These are phyloP conservation scores for Crossaster papposus DNA, from an alignment of 53 echinoderm and acorn worm species.

Conservation along the genomic window DNA sequence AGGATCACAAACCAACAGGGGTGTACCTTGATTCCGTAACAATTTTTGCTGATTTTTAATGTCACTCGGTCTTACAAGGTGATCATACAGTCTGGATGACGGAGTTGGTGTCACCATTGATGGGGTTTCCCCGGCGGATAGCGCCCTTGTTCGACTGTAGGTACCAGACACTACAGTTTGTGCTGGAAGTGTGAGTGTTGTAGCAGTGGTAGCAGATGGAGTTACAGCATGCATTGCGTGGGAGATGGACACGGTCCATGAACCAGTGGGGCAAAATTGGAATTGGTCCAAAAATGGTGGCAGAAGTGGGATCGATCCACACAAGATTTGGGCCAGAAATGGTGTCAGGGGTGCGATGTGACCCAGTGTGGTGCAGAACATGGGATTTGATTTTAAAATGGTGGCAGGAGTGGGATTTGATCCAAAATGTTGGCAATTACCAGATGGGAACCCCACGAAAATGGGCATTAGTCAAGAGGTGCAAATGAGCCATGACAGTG, in stretches of 20 bases:
- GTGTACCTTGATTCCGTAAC: conserved; percentile 43
- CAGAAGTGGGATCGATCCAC: conserved; percentile 31
- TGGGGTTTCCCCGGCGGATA: conserved; percentile 43
- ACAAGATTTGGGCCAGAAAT: not conserved
- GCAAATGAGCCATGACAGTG: not conserved
- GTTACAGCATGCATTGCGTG: conserved; percentile 8
- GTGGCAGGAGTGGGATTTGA: conserved; percentile 22
- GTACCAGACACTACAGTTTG: conserved; percentile 29
- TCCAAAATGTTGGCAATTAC: too few relatives aligned
- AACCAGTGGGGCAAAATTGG: not conserved
- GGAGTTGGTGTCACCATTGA: conserved; percentile 33
- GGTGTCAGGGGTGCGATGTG: not conserved
- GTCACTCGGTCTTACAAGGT: conserved; percentile 89
- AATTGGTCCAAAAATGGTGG: not conserved
- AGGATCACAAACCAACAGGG: not conserved
- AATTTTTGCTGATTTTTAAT: conserved; percentile 71
- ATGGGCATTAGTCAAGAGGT: not conserved
- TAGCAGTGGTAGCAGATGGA: not conserved
- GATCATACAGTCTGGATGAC: conserved; percentile 71
- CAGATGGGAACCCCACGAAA: too few relatives aligned
- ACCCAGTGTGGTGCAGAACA: not conserved
- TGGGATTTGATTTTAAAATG: not conserved
- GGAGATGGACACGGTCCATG: not conserved
- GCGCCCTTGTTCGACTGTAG: conserved; percentile 44
- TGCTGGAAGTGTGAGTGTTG: conserved; percentile 11